phyloP scores from a whole-genome alignment of 2,113 vertebrate genomes.

The Sprattus sprattus region DNA sequence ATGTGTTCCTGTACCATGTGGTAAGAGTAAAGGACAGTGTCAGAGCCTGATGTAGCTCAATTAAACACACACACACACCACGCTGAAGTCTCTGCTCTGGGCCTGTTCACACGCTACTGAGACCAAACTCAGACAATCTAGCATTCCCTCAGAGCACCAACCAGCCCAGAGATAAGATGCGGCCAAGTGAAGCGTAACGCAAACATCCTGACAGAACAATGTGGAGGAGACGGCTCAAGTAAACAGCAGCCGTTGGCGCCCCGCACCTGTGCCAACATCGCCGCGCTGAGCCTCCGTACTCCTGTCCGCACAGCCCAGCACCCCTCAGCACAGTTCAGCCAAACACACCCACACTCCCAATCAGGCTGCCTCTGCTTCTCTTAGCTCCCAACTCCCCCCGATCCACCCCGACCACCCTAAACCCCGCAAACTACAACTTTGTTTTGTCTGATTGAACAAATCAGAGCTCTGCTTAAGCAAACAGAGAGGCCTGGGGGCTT shows the following conservation, averaged over 20 bases:
- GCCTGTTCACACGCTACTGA: background rate
- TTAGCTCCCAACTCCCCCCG: background rate
- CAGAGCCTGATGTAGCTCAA: background rate
- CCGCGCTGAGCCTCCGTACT: background rate
- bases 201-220: constrained; percentile 40
- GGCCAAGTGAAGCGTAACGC: constrained; percentile 22
- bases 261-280: constrained; percentile 60
- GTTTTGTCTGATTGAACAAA: background rate
- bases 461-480: constrained; percentile 27
- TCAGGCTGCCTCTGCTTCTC: background rate
- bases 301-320: background rate
- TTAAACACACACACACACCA: background rate
- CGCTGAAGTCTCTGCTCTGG: background rate
- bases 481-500: constrained; percentile 26
- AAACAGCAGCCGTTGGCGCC: constrained; percentile 37
- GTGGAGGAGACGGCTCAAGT: constrained; percentile 20
- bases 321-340: background rate
- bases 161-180: constrained; percentile 26
- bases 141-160: background rate
- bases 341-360: background rate
- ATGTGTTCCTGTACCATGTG: background rate
- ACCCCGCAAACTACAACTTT: background rate
- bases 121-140: background rate
- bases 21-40: background rate
- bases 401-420: background rate